Conservation (phyloP, 2,113 vertebrate species). For the Carlito syrichta region DNA sequence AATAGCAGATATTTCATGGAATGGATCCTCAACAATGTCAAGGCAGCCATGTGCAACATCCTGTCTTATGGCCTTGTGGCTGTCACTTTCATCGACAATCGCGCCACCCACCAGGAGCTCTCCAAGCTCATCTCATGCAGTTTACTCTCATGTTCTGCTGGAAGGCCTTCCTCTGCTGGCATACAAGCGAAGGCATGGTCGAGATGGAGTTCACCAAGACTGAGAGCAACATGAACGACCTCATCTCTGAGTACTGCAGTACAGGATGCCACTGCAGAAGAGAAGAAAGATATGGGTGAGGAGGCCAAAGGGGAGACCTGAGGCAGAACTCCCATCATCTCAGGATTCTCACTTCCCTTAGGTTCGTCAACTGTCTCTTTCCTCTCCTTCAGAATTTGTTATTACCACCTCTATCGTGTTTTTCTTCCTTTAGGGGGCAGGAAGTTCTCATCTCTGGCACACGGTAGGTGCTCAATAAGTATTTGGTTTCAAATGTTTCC, state of each 20-base stretch:
- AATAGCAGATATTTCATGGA: background rate
- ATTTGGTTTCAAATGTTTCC: background rate
- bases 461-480: background rate
- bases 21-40: background rate
- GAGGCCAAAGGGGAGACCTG: background rate
- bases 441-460: background rate
- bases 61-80: background rate
- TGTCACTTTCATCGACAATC: fast-evolving
- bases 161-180: background rate
- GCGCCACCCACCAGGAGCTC: background rate
- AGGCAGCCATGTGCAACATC: background rate
- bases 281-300: background rate
- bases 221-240: background rate
- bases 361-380: background rate
- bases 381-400: background rate
- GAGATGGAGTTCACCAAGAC: background rate
- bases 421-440: background rate
- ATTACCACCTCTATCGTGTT: background rate
- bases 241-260: background rate
- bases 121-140: background rate
- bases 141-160: background rate
- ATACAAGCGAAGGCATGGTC: background rate
- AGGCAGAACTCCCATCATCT: background rate
- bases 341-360: background rate
- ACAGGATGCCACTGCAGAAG: background rate